Percentiles rank a stretch among this genome's conserved stretches.
These are phyloP conservation scores for Pseudomyrmex flavicornis DNA, from an alignment of 1,140 invertebrate species.

Conservation along the genomic window DNA sequence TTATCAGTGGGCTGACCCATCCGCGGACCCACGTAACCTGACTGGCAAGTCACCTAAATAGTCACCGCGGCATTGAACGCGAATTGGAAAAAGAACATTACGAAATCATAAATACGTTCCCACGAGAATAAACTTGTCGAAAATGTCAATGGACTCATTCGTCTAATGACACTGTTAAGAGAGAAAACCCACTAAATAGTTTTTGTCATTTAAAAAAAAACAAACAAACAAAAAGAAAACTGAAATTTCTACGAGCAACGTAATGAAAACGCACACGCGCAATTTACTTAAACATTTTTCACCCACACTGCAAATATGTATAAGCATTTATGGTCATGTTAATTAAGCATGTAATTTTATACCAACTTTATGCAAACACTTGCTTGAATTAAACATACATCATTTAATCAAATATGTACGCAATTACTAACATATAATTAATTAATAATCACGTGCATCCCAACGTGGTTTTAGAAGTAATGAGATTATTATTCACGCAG, in stretches of 20 bases:
- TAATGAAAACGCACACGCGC: no score
- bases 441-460: conserved; percentile 32
- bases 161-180: no score
- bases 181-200: no score
- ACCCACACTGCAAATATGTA: not conserved
- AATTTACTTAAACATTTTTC: not conserved
- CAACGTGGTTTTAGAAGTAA: conserved; percentile 30
- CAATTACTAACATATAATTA: conserved; percentile 47
- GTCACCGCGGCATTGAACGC: no score
- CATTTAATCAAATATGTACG: conserved; percentile 55
- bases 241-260: no score
- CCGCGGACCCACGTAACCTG: no score
- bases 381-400: conserved; percentile 45
- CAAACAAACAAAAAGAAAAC: no score
- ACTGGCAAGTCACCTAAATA: no score
- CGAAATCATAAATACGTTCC: no score
- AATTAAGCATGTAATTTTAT: conserved; percentile 59
- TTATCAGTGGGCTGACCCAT: no score
- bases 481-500: conserved; percentile 28
- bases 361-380: conserved; percentile 33
- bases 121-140: not conserved
- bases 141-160: not conserved
- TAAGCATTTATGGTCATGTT: conserved; percentile 5
- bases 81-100: no score
- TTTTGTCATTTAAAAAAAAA: no score